A percentile compares a stretch with the other conserved stretches of the same genome.
phyloP scores from a whole-genome alignment of 1,140 invertebrate genomes.

The Chelonus insularis region DNA sequence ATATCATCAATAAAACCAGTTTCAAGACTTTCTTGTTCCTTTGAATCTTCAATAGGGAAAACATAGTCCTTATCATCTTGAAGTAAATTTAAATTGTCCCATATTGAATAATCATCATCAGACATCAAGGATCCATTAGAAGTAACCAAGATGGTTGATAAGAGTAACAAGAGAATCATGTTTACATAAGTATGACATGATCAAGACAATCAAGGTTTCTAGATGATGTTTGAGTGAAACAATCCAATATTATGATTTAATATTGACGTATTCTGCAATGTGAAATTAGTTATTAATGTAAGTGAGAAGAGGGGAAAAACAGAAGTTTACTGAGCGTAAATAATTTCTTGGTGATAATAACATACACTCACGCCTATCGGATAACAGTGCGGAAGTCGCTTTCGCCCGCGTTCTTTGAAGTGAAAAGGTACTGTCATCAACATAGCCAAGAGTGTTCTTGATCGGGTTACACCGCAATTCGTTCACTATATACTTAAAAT shows the following conservation, averaged over 20 bases:
- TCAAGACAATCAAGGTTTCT: too few relatives aligned
- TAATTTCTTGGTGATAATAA: neutral
- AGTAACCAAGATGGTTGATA: neutral
- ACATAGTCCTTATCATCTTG: too few relatives aligned
- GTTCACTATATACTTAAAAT: neutral
- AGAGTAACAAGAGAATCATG: neutral
- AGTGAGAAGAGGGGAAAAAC: neutral
- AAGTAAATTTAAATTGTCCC: neutral
- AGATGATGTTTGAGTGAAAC: too few relatives aligned
- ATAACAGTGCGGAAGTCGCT: neutral
- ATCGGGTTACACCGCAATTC: neutral
- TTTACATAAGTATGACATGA: neutral
- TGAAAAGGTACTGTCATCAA: neutral
- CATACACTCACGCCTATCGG: neutral
- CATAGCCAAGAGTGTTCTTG: neutral
- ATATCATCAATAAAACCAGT: too few relatives aligned
- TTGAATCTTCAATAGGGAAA: too few relatives aligned
- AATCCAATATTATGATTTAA: too few relatives aligned
- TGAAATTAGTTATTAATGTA: too few relatives aligned
- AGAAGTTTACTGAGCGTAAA: neutral
- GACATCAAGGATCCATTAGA: neutral
- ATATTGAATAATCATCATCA: neutral
- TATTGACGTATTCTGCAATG: too few relatives aligned
- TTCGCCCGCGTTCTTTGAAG: slow-evolving; percentile 1
- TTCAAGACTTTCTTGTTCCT: too few relatives aligned